Base-by-base conservation (phyloP, 2,113 vertebrate genomes). In the Murina feae region DNA sequence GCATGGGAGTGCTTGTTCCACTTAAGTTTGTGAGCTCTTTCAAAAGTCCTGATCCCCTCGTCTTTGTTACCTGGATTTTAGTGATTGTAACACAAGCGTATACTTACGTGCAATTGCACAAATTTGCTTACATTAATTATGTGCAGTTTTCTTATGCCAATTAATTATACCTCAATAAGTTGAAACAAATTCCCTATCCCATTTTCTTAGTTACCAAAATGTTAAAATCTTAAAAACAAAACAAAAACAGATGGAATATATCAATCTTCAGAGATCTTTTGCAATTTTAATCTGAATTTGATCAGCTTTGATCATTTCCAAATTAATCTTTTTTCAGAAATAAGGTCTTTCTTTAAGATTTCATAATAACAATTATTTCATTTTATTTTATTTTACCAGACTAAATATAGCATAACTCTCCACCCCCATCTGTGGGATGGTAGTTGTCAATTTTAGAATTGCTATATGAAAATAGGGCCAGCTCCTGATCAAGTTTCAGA, bases 251-350 rank as follows among this genome's bases (percentile, higher is more conserved):
- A 53, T 47, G 78, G 53, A 30, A 49, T 83, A 30, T 94, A 68
- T 53, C 91, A 91, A 85, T 84, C 71, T 63, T 42, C 30, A 68
- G 30, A 91, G 49, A 49, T 90, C 55, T 72, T 96, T 69, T 93
- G 63, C 79, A 72, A 69, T 69, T 96, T 94, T 90, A 90, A 92
- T 90, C 60, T 58, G 55, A 90, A 75, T 85, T 72, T 58, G 63
- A 74, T 88, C 74, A 90, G 83, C 92, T 95, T 93, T 93, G 76
- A 69, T 82, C 30, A 55, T 66, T 42, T 96, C 69, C 53, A 86
- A 47, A 88, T 92, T 84, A n/a, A 82, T 94, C 51, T 32, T 76
- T 93, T 86, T 81, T 94, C 53, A 88, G 39, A 96, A 95, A 58
- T 35, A 90, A 93, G 12, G 16, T 63, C 16, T 92, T 79, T 58